Conservation (phyloP, 1,140 invertebrate species). For the Brachionus sp. region DNA sequence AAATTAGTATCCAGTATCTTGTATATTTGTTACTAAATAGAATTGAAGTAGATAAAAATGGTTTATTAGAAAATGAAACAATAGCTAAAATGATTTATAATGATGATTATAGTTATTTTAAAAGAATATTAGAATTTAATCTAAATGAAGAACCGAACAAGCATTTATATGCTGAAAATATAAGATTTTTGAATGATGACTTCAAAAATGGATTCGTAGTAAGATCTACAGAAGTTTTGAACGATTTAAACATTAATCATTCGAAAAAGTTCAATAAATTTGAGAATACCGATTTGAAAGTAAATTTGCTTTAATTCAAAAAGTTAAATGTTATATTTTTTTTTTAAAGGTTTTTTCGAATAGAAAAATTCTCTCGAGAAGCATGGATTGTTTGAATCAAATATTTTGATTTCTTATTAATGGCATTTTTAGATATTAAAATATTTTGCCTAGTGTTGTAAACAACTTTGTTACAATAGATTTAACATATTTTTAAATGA, state of each 20-base stretch:
- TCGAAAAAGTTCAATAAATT: constrained; percentile 24
- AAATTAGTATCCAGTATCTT: constrained; percentile 32
- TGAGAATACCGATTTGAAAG: neutral
- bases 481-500: neutral
- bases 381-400: constrained; percentile 39
- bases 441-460: neutral
- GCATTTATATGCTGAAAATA: neutral
- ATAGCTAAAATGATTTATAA: neutral
- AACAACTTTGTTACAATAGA: neutral
- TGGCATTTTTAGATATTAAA: neutral
- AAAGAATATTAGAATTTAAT: constrained; percentile 8
- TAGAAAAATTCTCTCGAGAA: neutral
- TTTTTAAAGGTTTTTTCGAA: neutral
- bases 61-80: constrained; percentile 1
- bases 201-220: constrained; percentile 19
- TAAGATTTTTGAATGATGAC: constrained; percentile 4
- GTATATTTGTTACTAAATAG: constrained; percentile 20
- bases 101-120: constrained; percentile 37
- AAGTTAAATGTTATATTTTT: neutral
- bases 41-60: neutral
- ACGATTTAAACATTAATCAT: constrained; percentile 43
- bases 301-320: neutral
- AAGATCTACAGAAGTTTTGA: constrained; percentile 30
- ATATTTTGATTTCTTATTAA: neutral
- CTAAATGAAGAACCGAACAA: neutral